Evolutionary conservation across 2,888 invertebrate genomes (phyloP), one percentile per base, ranked within the genome.

Genomic region (Sarcophaga caerulescens): DNA sequence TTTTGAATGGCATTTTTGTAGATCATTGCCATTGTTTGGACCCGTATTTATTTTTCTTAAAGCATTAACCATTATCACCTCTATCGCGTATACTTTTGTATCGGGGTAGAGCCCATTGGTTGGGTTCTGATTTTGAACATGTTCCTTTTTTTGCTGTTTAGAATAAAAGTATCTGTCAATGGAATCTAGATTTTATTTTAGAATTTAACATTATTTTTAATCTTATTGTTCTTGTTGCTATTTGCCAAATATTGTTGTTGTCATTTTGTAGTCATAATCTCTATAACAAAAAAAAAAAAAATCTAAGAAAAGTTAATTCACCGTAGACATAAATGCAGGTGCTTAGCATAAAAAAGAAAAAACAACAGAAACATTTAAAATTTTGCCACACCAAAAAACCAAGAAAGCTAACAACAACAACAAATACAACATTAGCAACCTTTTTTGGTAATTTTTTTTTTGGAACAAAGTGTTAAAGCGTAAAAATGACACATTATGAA

Each of bases 401-500:
- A 45, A 47, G 69, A 71, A 74, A 25, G 59, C 21, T 14, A 21
- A 81, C 21, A 68, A 47, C 1, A 8, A 21, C 45, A 70, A 45
- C 44, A 81, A 65, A 74, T 59, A 47, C 21, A 81, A 65, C 68
- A 47, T 52, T 47, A 62, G 44, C 63, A 82, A 66, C 11, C 4
- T 47, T 14, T 47, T 47, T 14, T 47, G 4, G 14, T 17, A 5
- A 52, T 52, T 81, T 85, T 69, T 81, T 35, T 35, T 35, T 35
- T 8, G 35, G 35, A 78, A 81, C 86, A 84, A 84, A 78, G 81
- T 85, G 87, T 87, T 85, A 87, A 87, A 87, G 87, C 87, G 87
- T 84, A 87, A 87, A 84, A 85, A 82, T 87, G 84, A 87, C 87
- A 84, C 82, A 82, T 87, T 87, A 87, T 87, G 81, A 87, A 84